Percentiles rank a stretch among this genome's conserved stretches.
phyloP scores from a whole-genome alignment of 2,113 vertebrate species.

The Calyptommatus sinebrachiatus region DNA sequence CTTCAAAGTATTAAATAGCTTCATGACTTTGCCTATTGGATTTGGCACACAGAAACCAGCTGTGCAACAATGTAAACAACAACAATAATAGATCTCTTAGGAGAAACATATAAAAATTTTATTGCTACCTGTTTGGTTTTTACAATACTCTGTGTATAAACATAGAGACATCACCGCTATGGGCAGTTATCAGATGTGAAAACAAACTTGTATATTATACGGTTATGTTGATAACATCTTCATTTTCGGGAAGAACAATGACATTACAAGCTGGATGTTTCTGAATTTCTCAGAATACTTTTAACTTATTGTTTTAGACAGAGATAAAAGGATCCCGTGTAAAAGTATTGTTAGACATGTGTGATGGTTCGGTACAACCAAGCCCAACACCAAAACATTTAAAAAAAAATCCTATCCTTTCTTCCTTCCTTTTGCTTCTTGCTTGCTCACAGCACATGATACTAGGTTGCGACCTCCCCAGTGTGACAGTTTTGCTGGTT shows the following conservation, averaged over 20 bases:
- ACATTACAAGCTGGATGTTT: conserved; percentile 6
- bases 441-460: too few species aligned
- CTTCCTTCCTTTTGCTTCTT: too few species aligned
- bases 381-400: too few species aligned
- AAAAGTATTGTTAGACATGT: too few species aligned
- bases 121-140: conserved; percentile 62
- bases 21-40: conserved; percentile 46
- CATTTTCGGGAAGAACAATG: conserved; percentile 35
- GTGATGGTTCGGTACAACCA: too few species aligned
- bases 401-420: too few species aligned
- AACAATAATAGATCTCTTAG: conserved; percentile 61
- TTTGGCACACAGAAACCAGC: conserved; percentile 64
- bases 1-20: conserved; percentile 53
- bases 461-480: too few species aligned
- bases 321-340: too few species aligned
- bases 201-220: conserved; percentile 47
- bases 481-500: too few species aligned
- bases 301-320: not conserved
- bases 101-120: conserved; percentile 55
- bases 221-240: conserved; percentile 14
- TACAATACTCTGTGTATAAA: conserved; percentile 58
- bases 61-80: conserved; percentile 62
- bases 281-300: not conserved
- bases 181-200: conserved; percentile 46
- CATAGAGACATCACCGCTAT: conserved; percentile 57